Base-by-base conservation (phyloP, 2,797 vertebrate species). In the Sebastes baramenuke region DNA sequence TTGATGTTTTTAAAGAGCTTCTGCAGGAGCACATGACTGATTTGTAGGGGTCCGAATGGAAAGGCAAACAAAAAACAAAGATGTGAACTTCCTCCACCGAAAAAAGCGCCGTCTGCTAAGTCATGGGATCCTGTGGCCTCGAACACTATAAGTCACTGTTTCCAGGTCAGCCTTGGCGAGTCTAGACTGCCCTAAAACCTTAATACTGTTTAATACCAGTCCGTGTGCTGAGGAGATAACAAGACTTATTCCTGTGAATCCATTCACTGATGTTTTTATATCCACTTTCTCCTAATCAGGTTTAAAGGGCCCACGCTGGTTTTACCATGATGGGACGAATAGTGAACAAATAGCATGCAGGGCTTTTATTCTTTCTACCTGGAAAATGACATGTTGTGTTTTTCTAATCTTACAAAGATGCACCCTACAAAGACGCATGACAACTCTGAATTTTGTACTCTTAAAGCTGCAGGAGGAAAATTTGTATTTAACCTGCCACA, bases 31-130 rank as follows among this genome's bases (percentile, higher is more conserved):
- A 68, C 81, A 87, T 89, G 86, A 93, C 87, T 84, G 90, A 90
- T 92, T 86, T 93, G 86, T 83, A 38, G 66, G 58, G 79, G 73
- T 89, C 81, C 49, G 78, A 92, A 89, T 78, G 88, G 87, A 93
- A 95, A 95, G 77, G 71, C 92, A 93, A 90, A 91, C 87, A 90
- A 75, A 88, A 93, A 93, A 89, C 90, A 94, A 86, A 92, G 89
- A 88, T 82, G 85, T 8, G 91, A 90, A 93, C 78, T 91, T 91
- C 94, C 92, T 91, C 20, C 22, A 18, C 73, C 67, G 61, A 81
- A 38, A 34, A 79, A 16, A 22, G 0, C 4, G 4, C 22, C 32
- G 25, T 66, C 71, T 82, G 71, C 67, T 65, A 66, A 83, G 73
- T 91, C 87, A 84, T 78, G 83, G 67, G 85, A 87, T 83, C 85